Evolutionary conservation across 2,888 invertebrate genomes (phyloP).

Genomic region (Drosophila kambysellisi): DNA sequence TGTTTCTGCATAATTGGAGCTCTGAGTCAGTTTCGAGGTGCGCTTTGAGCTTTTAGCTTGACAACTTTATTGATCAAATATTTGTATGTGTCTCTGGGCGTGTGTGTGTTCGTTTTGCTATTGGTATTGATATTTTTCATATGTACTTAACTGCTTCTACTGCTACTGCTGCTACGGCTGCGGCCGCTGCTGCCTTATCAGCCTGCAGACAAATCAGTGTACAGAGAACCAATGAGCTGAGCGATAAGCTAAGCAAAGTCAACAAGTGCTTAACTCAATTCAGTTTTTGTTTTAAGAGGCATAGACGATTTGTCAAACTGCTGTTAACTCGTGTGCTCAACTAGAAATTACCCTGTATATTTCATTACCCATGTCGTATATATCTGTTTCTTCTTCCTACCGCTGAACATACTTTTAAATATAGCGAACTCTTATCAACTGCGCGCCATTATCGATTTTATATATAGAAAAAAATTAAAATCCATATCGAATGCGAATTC

Average conservation of each 20-base stretch:
- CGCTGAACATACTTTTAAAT: background rate
- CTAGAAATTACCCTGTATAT: background rate
- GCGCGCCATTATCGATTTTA: background rate
- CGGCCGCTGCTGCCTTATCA: constrained; percentile 35
- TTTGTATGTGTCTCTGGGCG: constrained; percentile 36
- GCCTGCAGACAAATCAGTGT: constrained; percentile 49
- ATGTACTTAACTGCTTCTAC: constrained; percentile 21
- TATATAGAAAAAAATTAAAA: background rate
- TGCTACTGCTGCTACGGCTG: constrained; percentile 9
- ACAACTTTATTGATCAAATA: constrained; percentile 73
- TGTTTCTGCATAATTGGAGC: constrained; percentile 21
- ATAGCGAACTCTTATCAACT: background rate
- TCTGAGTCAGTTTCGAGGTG: constrained; percentile 44
- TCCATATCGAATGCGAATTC: background rate
- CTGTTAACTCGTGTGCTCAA: background rate
- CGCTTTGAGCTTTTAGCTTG: constrained; percentile 40
- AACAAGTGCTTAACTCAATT: constrained; percentile 48
- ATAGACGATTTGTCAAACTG: background rate
- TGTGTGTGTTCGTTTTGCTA: constrained; percentile 2
- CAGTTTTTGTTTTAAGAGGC: constrained; percentile 2
- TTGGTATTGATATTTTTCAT: constrained; percentile 23
- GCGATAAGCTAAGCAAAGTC: constrained; percentile 33
- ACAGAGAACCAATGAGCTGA: constrained; percentile 16
- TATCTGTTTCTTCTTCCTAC: background rate
- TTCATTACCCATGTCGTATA: background rate